Percentiles rank a stretch among this genome's conserved stretches.
Evolutionary conservation across 2,888 invertebrate genomes (phyloP).

Genomic region (Oscheius myriophilus): DNA sequence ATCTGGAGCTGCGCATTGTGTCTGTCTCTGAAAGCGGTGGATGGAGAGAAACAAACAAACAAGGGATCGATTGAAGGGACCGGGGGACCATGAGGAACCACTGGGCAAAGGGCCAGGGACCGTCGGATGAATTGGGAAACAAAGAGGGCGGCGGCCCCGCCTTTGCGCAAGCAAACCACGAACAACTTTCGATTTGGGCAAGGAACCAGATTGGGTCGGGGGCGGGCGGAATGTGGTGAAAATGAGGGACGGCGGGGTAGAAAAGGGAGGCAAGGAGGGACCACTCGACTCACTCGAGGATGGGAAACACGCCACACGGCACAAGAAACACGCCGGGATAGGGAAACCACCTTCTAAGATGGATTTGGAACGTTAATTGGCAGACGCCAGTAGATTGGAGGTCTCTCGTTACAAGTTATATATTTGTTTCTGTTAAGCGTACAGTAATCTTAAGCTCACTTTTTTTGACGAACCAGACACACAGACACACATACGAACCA

Average conservation of each 20-base stretch:
- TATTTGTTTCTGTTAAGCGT: too few species aligned
- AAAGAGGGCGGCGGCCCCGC: too few species aligned
- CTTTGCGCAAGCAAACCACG: too few species aligned
- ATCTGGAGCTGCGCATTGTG: constrained; percentile 1
- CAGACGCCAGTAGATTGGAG: too few species aligned
- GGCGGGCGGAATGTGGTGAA: constrained; percentile 25
- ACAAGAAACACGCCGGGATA: too few species aligned
- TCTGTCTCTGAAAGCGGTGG: constrained; percentile 1
- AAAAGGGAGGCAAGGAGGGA: not conserved
- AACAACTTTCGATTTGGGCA: constrained; percentile 26
- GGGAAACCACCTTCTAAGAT: too few species aligned
- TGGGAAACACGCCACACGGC: not conserved
- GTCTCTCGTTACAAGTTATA: too few species aligned
- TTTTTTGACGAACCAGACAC: too few species aligned
- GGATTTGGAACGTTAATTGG: too few species aligned
- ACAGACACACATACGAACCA: too few species aligned
- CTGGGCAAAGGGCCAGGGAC: constrained; percentile 20
- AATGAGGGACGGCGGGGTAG: constrained; percentile 13
- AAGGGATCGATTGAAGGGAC: not conserved
- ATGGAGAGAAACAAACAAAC: constrained; percentile 12
- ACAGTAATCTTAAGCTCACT: too few species aligned
- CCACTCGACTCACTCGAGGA: not conserved
- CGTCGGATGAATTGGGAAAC: too few species aligned
- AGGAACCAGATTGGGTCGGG: constrained; percentile 25
- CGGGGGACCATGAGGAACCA: not conserved